Evolutionary conservation across 2,888 invertebrate genomes (phyloP).

Genomic region (Cephus sareptanus): DNA sequence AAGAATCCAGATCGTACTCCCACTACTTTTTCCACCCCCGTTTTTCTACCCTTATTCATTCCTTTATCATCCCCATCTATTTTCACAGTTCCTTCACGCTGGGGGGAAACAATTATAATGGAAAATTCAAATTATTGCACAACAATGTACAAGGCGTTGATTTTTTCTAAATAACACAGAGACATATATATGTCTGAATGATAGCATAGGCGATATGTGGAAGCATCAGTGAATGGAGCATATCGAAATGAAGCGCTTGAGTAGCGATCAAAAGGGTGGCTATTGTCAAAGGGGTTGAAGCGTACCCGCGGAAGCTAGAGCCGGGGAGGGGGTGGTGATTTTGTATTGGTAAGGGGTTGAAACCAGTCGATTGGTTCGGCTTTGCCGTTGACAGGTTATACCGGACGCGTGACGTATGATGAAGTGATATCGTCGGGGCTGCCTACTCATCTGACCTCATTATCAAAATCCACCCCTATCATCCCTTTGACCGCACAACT

Average conservation of each 20-base stretch:
- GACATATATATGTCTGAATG: neutral
- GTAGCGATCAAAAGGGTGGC: neutral
- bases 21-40: neutral
- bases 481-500: neutral
- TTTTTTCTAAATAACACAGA: neutral
- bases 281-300: neutral
- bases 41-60: neutral
- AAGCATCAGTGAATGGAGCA: neutral
- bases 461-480: conserved; percentile 25
- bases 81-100: neutral
- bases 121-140: neutral
- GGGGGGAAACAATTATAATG: neutral
- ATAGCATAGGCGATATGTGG: neutral
- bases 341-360: neutral
- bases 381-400: conserved; percentile 58
- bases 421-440: conserved; percentile 49
- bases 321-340: conserved; percentile 22
- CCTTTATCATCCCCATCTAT: neutral
- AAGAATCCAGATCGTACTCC: neutral
- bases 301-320: neutral
- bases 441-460: conserved; percentile 56
- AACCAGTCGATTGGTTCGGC: neutral
- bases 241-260: neutral
- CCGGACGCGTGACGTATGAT: conserved; percentile 44
- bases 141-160: neutral